Conservation (phyloP, 2,113 vertebrate species). For the Sus scrofa region DNA sequence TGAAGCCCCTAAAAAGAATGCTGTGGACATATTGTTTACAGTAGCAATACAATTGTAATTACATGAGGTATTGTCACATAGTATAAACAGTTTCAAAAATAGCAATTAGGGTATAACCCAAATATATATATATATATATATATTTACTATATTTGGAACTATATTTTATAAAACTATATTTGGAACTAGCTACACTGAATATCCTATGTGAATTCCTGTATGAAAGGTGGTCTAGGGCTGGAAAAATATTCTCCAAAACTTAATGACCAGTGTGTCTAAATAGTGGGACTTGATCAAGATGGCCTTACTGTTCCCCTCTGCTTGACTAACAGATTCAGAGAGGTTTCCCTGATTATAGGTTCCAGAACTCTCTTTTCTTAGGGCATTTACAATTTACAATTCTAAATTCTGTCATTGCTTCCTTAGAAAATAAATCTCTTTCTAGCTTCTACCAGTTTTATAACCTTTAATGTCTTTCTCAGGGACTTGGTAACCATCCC, state of each 20-base stretch:
- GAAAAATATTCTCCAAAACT: background rate
- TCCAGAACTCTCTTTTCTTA: background rate
- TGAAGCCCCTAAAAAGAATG: constrained; percentile 26
- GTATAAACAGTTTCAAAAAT: constrained; percentile 17
- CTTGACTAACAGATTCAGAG: background rate
- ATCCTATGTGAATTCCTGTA: background rate
- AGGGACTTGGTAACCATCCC: background rate
- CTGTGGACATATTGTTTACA: background rate
- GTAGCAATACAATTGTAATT: background rate
- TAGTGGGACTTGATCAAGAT: background rate
- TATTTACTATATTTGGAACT: background rate
- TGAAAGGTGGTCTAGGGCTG: background rate
- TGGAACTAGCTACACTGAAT: background rate
- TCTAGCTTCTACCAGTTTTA: background rate
- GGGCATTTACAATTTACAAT: background rate
- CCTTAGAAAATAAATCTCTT: background rate
- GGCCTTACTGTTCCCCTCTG: background rate
- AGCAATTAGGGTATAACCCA: background rate
- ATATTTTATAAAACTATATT: background rate
- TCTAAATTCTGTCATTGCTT: background rate
- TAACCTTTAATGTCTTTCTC: background rate
- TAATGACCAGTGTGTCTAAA: background rate
- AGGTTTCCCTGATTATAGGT: background rate
- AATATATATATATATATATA: too few relatives aligned
- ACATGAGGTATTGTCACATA: constrained; percentile 3